Base-by-base conservation (phyloP, 2,113 vertebrate species). In the Vulpes vulpes region DNA sequence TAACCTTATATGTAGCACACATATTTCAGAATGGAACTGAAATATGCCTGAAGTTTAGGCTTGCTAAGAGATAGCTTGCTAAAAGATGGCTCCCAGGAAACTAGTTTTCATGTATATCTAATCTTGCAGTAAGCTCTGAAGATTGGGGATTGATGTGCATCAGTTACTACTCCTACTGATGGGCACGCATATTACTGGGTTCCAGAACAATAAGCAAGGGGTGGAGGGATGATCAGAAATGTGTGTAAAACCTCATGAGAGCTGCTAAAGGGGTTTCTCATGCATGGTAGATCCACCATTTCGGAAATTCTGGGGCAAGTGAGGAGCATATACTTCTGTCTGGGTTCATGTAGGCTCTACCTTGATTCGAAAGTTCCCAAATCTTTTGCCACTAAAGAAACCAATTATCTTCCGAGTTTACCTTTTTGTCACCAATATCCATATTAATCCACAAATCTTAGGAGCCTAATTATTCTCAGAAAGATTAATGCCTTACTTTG, bases 311-410 rank as follows among this genome's bases (percentile, higher is more conserved):
- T 20, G 23, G 25, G 67, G 78, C 8, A 43, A 19, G 0, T 76
- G 51, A 65, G 80, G 84, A 64, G 25, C 5, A 11, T 84, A 32
- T 59, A 51, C 11, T 67, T 74, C 35, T 67, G 4, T 49, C 80
- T 35, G 2, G 17, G 22, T 67, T 84, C 65, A 94, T 10, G 16
- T n/a, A 43, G 49, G 80, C 22, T 76, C 43, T 83, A 57, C 76
- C 27, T 30, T 79, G 60, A 89, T 55, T 11, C 71, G 80, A 59
- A 78, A 22, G 65, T 78, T 94, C 64, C 62, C 49, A 73, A 17
- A 64, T 79, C n/a, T 65, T 86, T 73, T 80, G 17, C 64, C 27
- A 80, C 55, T 85, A 85, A 90, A 62, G n/a, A 82, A 93, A 93
- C 2, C 22, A 20, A 91, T 59, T 11, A 84, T 86, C 57, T 81